Conservation (phyloP, 1,140 invertebrate species). For the Dendrolimus kikuchii region DNA sequence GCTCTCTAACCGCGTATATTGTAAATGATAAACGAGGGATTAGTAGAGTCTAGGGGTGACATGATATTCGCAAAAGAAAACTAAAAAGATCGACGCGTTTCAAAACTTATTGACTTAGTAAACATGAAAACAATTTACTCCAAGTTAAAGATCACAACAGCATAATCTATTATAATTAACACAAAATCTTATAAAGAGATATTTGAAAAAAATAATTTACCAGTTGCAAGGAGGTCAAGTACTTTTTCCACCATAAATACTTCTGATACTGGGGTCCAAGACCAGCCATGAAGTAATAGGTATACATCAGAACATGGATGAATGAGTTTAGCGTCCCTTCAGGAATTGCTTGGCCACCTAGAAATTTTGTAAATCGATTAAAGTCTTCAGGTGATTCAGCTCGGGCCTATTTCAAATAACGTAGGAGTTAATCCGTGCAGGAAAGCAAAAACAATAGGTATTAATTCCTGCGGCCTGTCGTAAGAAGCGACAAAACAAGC, state of each 20-base stretch:
- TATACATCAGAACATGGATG: constrained; percentile 83
- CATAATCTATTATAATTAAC: neutral
- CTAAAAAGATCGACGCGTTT: too few species aligned
- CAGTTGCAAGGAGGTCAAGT: constrained; percentile 86
- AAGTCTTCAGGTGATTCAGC: too few species aligned
- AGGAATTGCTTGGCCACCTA: constrained; percentile 51
- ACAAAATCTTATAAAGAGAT: neutral
- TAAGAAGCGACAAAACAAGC: too few species aligned
- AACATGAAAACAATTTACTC: neutral
- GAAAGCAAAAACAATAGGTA: too few species aligned
- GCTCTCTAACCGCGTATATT: too few species aligned
- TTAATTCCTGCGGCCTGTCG: too few species aligned
- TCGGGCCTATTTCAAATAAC: too few species aligned
- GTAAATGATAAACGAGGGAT: too few species aligned
- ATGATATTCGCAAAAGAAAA: too few species aligned
- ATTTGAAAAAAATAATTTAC: constrained; percentile 57
- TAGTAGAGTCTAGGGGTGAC: too few species aligned
- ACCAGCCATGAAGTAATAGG: constrained; percentile 82
- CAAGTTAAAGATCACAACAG: neutral
- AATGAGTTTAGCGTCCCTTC: constrained; percentile 76
- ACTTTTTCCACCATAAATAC: constrained; percentile 91
- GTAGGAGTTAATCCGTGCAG: too few species aligned
- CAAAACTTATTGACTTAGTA: too few species aligned
- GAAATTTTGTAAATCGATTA: neutral
- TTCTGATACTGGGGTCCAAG: constrained; percentile 49